Conservation (phyloP, 92 coral and sea anemone genomes). For the Siderastrea siderea region DNA sequence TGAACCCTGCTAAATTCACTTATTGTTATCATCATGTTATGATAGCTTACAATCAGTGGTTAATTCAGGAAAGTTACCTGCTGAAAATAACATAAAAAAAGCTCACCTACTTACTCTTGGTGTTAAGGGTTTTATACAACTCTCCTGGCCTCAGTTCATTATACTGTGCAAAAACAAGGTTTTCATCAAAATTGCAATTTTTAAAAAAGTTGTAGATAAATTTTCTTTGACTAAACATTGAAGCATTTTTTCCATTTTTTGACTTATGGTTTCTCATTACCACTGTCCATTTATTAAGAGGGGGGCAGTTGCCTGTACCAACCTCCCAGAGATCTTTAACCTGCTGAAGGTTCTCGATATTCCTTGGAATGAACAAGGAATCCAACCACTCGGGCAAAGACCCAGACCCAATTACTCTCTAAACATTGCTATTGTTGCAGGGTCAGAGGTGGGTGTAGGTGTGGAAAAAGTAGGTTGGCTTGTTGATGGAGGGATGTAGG, state of each 20-base stretch:
- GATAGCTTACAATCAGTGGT: too few species aligned
- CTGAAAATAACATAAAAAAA: neutral
- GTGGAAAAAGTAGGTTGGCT: neutral
- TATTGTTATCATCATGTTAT: too few species aligned
- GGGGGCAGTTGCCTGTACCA: constrained; percentile 59
- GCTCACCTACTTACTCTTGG: constrained; percentile 22
- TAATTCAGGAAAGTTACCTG: neutral
- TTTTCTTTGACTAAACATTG: constrained; percentile 60
- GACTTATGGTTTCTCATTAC: constrained; percentile 47
- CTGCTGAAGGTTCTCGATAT: constrained; percentile 52
- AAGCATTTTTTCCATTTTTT: constrained; percentile 54
- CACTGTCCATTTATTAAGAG: constrained; percentile 50
- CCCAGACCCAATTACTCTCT: constrained; percentile 21
- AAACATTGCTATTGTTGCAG: constrained; percentile 17
- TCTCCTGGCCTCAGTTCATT: constrained; percentile 65
- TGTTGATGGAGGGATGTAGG: neutral
- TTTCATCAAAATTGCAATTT: constrained; percentile 42
- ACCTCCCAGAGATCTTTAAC: constrained; percentile 54
- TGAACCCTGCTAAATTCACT: too few species aligned
- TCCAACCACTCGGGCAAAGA: constrained; percentile 57
- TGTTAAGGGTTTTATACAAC: constrained; percentile 52
- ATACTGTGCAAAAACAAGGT: constrained; percentile 21
- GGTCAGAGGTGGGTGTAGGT: neutral
- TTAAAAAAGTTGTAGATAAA: constrained; percentile 39
- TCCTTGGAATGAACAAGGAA: constrained; percentile 52